A percentile compares a stretch with the other conserved stretches of the same genome.
Conservation (phyloP, 2,888 invertebrate species). For the Biston stratarius region DNA sequence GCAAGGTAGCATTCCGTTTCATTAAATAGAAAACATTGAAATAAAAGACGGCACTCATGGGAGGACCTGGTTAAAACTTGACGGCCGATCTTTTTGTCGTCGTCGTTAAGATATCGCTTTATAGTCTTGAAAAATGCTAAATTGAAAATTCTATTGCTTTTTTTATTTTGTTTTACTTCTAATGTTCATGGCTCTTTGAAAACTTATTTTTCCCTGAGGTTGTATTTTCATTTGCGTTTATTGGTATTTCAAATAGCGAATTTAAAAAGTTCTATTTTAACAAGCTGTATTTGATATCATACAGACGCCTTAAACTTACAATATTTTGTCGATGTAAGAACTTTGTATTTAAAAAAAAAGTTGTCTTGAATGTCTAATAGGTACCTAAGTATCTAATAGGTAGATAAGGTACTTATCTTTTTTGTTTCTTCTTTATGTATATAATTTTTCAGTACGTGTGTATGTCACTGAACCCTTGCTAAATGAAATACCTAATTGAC, state of each 20-base stretch:
- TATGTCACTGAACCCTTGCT: no score
- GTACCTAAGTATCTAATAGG: no score
- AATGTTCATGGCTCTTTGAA: neutral
- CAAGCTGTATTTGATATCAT: neutral
- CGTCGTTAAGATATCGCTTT: constrained; percentile 18
- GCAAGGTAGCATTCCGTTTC: constrained; percentile 46
- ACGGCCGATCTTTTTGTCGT: constrained; percentile 12
- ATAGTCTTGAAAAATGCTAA: constrained; percentile 1
- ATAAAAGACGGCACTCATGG: constrained; percentile 20
- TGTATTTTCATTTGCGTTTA: neutral
- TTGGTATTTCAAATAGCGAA: neutral
- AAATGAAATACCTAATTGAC: no score
- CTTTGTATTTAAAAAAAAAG: no score
- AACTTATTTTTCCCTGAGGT: neutral
- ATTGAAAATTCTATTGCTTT: constrained; percentile 4
- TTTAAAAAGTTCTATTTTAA: neutral
- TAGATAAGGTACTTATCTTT: no score
- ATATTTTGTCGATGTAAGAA: no score
- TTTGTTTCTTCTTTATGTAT: no score
- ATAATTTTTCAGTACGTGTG: no score
- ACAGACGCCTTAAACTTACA: no score
- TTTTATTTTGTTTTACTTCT: constrained; percentile 1
- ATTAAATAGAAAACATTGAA: constrained; percentile 47
- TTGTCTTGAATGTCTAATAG: no score
- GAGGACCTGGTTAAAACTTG: constrained; percentile 19